Base-by-base conservation (phyloP, 2,888 invertebrate genomes). In the Flabesymbios commensalis region DNA sequence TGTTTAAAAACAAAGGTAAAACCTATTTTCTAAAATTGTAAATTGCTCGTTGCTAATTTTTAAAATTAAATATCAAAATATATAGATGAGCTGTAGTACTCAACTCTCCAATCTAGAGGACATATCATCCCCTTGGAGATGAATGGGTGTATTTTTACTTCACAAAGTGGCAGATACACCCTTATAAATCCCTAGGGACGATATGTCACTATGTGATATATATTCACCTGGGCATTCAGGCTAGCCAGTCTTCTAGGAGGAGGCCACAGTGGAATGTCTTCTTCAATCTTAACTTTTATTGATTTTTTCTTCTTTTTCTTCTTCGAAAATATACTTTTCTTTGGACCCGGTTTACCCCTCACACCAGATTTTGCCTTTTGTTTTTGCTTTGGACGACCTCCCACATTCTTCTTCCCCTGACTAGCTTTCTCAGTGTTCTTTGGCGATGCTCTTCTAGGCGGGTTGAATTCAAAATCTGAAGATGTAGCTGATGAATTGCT, bases 171-270 rank as follows among this genome's bases (percentile, higher is more conserved):
- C n/a, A n/a, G n/a, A n/a, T n/a, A n/a, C n/a, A n/a, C n/a, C n/a
- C n/a, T n/a, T n/a, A n/a, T n/a, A n/a, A n/a, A n/a, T n/a, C n/a
- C n/a, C n/a, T n/a, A n/a, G n/a, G n/a, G n/a, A n/a, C n/a, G n/a
- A n/a, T n/a, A n/a, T n/a, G n/a, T n/a, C n/a, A n/a, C n/a, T n/a
- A n/a, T n/a, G n/a, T n/a, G n/a, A n/a, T n/a, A n/a, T n/a, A n/a
- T 41, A 33, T 52, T 47, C 45, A 70, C 70, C 64, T 62, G 57
- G n/a, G 70, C 70, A 61, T 70, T 70, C n/a, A 70, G 63, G 54
- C 68, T 70, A 26, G 70, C 70, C 63, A 70, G 64, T 32, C 70
- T 47, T 39, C 56, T 67, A 10, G 65, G 59, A 19, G 63, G 62
- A 3, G 62, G 62, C 62, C 64, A 64, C 3, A 63, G 41, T 3